Evolutionary conservation across 2,797 vertebrate genomes (phyloP), one percentile per base, ranked within the genome.

Genomic region (Squalus acanthias): DNA sequence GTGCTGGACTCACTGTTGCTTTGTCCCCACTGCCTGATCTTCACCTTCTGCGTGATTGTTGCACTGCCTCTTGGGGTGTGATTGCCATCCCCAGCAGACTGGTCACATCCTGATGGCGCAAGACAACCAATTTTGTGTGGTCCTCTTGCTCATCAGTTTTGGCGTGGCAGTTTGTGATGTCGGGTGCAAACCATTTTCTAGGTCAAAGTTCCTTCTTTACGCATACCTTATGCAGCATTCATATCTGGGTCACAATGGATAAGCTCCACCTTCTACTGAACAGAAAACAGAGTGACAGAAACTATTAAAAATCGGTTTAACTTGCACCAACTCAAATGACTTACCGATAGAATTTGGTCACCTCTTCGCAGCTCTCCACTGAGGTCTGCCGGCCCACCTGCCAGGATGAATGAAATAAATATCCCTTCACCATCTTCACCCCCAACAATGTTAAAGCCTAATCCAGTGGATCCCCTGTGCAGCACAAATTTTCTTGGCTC

Each of bases 351-450:
- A 97, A 99, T 99, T 97, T 99, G 99, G 97, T 99, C 99, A 96
- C 99, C 99, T 97, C 99, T 97, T 97, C 98, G 98, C 96, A 99
- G 98, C 94, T 99, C 99, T 96, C 99, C 99, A 0, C 99, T 99
- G 97, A 99, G 98, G 97, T 99, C 99, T 0, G 99, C 99, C 0
- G 99, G 99, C 95, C 99, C 99, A 53, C 99, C 99, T 0, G 99
- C 99, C 96, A 99, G 98, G 98, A 99, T 99, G 98, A 99, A 99
- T 95, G 99, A 99, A 74, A 99, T 99, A 79, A 99, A 99, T 97
- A 99, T 99, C 96, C 99, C 99, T 98, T 99, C 99, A 96, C 99
- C 99, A 22, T 99, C 99, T 98, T 99, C 99, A 29, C 99, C 99
- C 10, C 99, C 99, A 94, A 99, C 99, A 29, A 99, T 99, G 98